Evolutionary conservation across 2,797 vertebrate species (phyloP), one percentile per base, ranked within the genome.

Genomic region (Enteromius fasciolatus): DNA sequence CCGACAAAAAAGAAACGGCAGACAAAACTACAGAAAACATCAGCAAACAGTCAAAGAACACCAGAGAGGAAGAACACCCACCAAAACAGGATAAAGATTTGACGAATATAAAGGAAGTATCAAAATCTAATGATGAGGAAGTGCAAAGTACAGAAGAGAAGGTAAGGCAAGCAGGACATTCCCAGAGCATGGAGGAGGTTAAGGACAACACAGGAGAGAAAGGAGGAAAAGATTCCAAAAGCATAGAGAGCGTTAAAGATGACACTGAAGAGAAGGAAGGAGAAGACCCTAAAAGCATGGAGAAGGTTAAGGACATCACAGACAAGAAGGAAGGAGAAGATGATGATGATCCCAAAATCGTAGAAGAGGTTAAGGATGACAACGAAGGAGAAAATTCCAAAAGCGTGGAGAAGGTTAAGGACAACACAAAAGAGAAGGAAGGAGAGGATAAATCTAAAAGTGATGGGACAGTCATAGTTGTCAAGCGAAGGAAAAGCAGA

Each of bases 401-500:
- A 28, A 59, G 23, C 14, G 6, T 39, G 0, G 48, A 52, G 11
- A 54, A 75, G 8, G 36, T 57, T 66, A 66, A 66, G 17, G n/a
- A 66, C 23, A 68, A 68, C 61, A 57, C 31, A 57, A 36, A 82
- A 81, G 83, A 57, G 8, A 80, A 68, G 20, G 72, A n/a, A 44
- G 39, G 63, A 84, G 41, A 14, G 76, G 66, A 48, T 86, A 80
- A 82, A 48, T 23, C 73, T 1, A 57, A 33, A 46, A 36, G 7
- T 44, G 48, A 9, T 7, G 70, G 86, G 36, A 61, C 76, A 0
- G 86, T 86, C 25, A 7, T 14, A 5, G 12, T 81, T 1, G 74
- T 77, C 0, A 93, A 93, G 83, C 87, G 74, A 28, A 93, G 86
- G 80, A 93, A 90, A 86, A 88, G 84, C 28, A 84, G 89, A 3